Percentiles rank a stretch among this genome's conserved stretches.
Evolutionary conservation across 2,888 invertebrate genomes (phyloP).

Genomic region (Galerucella calmariensis): DNA sequence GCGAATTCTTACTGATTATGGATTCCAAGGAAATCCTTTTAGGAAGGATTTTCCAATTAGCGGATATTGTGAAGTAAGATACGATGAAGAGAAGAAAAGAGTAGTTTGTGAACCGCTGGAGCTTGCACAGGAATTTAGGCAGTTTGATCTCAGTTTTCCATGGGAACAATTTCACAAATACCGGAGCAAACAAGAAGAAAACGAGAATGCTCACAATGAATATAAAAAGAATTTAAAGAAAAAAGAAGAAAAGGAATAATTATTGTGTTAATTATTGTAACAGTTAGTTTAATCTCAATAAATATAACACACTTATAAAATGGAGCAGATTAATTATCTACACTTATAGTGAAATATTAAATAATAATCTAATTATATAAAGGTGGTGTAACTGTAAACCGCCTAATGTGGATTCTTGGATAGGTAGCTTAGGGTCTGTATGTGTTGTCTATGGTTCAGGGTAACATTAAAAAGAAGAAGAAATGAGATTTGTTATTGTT

Average conservation of each 20-base stretch:
- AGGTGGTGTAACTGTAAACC: too few species aligned
- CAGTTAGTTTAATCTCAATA: too few species aligned
- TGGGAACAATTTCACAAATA: conserved; percentile 95
- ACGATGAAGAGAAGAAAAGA: conserved; percentile 95
- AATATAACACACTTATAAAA: too few species aligned
- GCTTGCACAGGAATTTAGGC: conserved; percentile 95
- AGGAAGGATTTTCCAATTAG: conserved; percentile 97
- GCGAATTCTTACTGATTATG: conserved; percentile 97
- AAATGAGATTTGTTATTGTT: too few species aligned
- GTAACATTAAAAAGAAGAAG: too few species aligned
- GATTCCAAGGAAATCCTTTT: conserved; percentile 98
- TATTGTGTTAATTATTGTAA: not conserved
- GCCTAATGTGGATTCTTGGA: too few species aligned
- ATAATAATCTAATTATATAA: too few species aligned
- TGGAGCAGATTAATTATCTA: too few species aligned
- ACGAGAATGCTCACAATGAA: conserved; percentile 6
- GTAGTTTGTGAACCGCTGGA: conserved; percentile 97
- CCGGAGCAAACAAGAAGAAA: conserved; percentile 23
- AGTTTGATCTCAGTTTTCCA: conserved; percentile 94
- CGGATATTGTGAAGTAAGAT: conserved; percentile 95
- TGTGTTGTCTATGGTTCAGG: too few species aligned
- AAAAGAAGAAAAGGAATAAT: conserved; percentile 2
- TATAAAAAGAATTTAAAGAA: conserved; percentile 2
- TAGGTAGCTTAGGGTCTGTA: too few species aligned
- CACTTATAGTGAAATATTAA: too few species aligned